These are phyloP conservation scores for Oscarella lobularis DNA, from an alignment of 37 sponge, comb jelly and placozoan species.

Conservation along the genomic window DNA sequence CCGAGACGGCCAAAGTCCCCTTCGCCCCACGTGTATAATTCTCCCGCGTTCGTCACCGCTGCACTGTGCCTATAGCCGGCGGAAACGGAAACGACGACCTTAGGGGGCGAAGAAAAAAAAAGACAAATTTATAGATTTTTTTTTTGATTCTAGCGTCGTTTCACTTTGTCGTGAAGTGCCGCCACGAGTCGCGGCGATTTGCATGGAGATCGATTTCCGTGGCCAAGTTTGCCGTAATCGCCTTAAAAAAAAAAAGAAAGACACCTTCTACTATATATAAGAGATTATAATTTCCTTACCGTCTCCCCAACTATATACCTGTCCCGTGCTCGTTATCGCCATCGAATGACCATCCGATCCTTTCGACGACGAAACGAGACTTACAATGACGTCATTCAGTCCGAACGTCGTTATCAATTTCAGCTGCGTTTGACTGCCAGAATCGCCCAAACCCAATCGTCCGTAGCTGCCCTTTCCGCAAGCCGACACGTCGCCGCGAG, in stretches of 20 bases:
- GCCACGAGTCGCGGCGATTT: conserved; percentile 61
- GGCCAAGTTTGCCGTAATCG: conserved; percentile 82
- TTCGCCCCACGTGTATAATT: conserved; percentile 90
- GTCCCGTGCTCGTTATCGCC: conserved; percentile 50
- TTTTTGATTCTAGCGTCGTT: conserved; percentile 45
- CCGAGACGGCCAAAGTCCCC: conserved; percentile 85
- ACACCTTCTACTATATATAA: not conserved
- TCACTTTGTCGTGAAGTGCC: conserved; percentile 35
- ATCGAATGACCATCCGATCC: conserved; percentile 79
- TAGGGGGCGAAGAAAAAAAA: not conserved
- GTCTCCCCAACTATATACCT: conserved; percentile 91
- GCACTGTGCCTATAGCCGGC: conserved; percentile 86
- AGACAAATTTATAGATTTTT: conserved; percentile 39
- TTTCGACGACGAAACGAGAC: conserved; percentile 36
- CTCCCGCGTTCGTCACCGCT: conserved; percentile 57
- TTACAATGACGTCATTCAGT: conserved; percentile 22
- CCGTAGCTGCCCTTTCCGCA: conserved; percentile 93
- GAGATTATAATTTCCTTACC: no score
- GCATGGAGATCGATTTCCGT: conserved; percentile 53
- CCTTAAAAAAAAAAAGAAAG: no score
- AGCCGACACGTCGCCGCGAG: conserved; percentile 53
- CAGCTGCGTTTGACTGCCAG: conserved; percentile 37
- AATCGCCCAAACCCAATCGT: conserved; percentile 61
- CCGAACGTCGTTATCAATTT: conserved; percentile 13
- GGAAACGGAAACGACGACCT: conserved; percentile 44